Evolutionary conservation across 1,140 invertebrate species (phyloP).

Genomic region (Drosophila pseudoobscura): DNA sequence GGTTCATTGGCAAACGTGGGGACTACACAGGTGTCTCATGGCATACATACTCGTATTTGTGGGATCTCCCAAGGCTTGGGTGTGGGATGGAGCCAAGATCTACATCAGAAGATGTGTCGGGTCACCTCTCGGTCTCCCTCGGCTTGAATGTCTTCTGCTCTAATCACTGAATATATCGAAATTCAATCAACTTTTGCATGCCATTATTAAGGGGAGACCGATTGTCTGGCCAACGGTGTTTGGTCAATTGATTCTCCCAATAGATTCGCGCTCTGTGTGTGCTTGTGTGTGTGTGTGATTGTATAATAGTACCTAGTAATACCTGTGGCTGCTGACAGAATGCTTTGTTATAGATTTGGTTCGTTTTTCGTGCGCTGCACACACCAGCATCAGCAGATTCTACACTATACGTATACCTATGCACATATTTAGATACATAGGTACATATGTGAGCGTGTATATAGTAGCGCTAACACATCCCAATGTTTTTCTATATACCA

Average conservation of each 20-base stretch:
- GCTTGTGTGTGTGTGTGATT: not conserved
- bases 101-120: no score
- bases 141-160: constrained; percentile 10
- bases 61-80: no score
- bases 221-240: constrained; percentile 15
- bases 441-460: constrained; percentile 12
- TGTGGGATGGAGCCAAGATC: no score
- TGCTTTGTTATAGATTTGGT: not conserved
- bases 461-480: constrained; percentile 41
- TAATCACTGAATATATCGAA: not conserved
- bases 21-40: no score
- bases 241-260: constrained; percentile 1
- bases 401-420: constrained; percentile 8
- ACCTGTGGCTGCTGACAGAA: not conserved
- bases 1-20: no score
- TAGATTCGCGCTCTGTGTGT: not conserved
- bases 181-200: constrained; percentile 9
- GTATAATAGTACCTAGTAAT: constrained; percentile 1
- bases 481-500: constrained; percentile 37
- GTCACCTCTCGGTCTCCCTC: no score
- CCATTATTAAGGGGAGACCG: constrained; percentile 10
- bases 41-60: no score
- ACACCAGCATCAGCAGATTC: no score
- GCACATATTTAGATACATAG: not conserved
- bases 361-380: constrained; percentile 3